Base-by-base conservation (phyloP, 2,888 invertebrate species). In the Empis livida region DNA sequence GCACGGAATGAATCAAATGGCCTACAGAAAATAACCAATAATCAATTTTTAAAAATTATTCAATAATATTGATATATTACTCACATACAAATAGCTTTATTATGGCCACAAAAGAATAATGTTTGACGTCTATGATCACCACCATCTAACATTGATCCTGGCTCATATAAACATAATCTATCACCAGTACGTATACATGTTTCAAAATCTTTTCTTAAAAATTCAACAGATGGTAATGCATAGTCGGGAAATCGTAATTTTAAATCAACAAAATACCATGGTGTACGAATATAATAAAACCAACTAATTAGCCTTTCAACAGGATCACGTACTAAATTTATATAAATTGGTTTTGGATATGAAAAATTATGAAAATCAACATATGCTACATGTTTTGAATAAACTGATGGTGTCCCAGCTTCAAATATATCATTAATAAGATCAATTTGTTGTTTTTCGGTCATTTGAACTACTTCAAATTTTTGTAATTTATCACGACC, bases 21-120 rank as follows among this genome's bases (percentile, higher is more conserved):
- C 52, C 90, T 86, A 72, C 47, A 75, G n/a, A n/a, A n/a, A n/a
- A n/a, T n/a, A n/a, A n/a, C n/a, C n/a, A n/a, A n/a, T n/a, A n/a
- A n/a, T n/a, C n/a, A n/a, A n/a, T n/a, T n/a, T n/a, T n/a, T n/a
- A n/a, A n/a, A n/a, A n/a, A n/a, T n/a, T n/a, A n/a, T n/a, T n/a
- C n/a, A n/a, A n/a, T n/a, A n/a, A n/a, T n/a, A n/a, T n/a, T n/a
- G n/a, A n/a, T n/a, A n/a, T n/a, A n/a, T n/a, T 47, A 61, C 84
- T 75, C 65, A 87, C 86, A 80, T 82, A 82, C 87, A 88, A 54
- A 83, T 80, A 42, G 54, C 53, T 48, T 82, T 78, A 57, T 86
- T 83, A 65, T 92, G 89, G 3, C 92, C 92, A 62, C 91, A 92
- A 70, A 92, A 92, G 72, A 91, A 90, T 58, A 90, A 77, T 1